Conservation (phyloP, 1,140 invertebrate genomes). For the Drosophila elegans region DNA sequence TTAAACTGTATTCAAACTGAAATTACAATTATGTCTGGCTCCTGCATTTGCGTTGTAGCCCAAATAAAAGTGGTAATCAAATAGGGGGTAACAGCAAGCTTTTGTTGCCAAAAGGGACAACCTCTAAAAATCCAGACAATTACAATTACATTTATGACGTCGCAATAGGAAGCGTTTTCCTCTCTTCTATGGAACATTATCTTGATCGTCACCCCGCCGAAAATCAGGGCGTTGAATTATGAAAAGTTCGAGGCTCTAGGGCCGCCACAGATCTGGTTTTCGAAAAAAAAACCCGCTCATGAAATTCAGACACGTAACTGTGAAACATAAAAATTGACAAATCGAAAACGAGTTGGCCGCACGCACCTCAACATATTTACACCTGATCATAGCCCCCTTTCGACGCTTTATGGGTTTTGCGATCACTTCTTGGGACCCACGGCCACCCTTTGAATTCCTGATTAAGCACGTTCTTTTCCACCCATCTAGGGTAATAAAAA, state of each 20-base stretch:
- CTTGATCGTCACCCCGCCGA: neutral
- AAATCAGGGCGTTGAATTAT: constrained; percentile 23
- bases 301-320: constrained; percentile 50
- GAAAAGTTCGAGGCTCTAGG: constrained; percentile 38
- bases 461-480: constrained; percentile 40
- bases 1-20: constrained; percentile 64
- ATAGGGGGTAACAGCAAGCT: constrained; percentile 1
- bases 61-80: constrained; percentile 17
- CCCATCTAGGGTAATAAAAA: constrained; percentile 42
- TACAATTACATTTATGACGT: constrained; percentile 43
- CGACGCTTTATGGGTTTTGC: constrained; percentile 49
- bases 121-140: constrained; percentile 31
- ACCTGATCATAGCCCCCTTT: constrained; percentile 24
- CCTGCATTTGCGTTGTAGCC: constrained; percentile 42
- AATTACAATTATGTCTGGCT: constrained; percentile 61
- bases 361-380: constrained; percentile 37
- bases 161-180: constrained; percentile 25
- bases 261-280: constrained; percentile 30
- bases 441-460: constrained; percentile 40
- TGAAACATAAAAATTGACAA: constrained; percentile 60
- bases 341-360: constrained; percentile 35
- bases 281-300: constrained; percentile 5
- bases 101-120: constrained; percentile 18
- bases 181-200: constrained; percentile 1
- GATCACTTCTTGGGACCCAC: constrained; percentile 7